Percentiles rank a stretch among this genome's conserved stretches.
These are phyloP conservation scores for Congeria kusceri DNA, from an alignment of 2,888 invertebrate genomes.

Conservation along the genomic window DNA sequence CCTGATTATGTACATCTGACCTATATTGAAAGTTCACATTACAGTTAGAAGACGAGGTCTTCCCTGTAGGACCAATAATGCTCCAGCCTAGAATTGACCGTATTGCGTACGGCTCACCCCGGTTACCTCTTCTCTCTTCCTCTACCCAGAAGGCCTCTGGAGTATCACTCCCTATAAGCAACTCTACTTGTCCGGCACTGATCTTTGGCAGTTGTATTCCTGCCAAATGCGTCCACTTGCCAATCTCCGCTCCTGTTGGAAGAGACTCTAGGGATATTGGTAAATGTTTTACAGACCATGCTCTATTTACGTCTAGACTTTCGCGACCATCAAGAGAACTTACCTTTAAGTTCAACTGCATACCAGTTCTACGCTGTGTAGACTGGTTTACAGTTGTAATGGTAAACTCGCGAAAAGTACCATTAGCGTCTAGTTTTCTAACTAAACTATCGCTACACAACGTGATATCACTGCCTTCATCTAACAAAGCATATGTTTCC, in stretches of 20 bases:
- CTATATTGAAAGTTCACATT: too few relatives aligned
- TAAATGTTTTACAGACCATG: background rate
- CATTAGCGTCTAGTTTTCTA: background rate
- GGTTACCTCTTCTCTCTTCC: conserved; percentile 22
- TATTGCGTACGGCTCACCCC: conserved; percentile 31
- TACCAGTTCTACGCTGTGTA: background rate
- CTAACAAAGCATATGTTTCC: conserved; percentile 5
- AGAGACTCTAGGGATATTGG: background rate
- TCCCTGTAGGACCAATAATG: conserved; percentile 14
- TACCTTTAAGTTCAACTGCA: background rate
- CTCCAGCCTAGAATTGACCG: conserved; percentile 32
- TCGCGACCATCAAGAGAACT: background rate
- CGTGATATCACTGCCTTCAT: conserved; percentile 1
- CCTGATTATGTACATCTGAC: too few relatives aligned
- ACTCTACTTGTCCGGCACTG: conserved; percentile 12
- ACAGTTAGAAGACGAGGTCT: background rate
- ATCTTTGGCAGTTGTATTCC: conserved; percentile 6
- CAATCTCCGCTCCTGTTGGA: background rate
- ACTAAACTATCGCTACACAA: background rate
- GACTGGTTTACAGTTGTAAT: conserved; percentile 12
- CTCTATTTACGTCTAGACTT: background rate
- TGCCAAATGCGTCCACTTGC: background rate
- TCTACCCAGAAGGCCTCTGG: conserved; percentile 13
- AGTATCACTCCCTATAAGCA: conserved; percentile 7
- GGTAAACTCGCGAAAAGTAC: background rate